Base-by-base conservation (phyloP, 2,113 vertebrate genomes). In the Cathartes aura region DNA sequence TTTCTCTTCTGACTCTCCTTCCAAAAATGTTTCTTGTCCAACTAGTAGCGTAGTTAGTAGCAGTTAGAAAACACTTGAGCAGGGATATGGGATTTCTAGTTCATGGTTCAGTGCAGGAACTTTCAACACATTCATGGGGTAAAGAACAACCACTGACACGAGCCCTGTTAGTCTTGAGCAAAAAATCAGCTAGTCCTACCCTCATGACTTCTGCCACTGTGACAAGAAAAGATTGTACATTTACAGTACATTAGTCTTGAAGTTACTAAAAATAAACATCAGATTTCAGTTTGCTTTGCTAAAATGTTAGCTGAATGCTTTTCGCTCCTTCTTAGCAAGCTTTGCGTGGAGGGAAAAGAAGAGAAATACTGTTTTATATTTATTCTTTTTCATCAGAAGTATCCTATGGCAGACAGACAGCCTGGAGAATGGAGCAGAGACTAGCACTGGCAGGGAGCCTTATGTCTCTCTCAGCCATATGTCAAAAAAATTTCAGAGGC, bases 291-390 rank as follows among this genome's bases (percentile, higher is more conserved):
- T 55, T 82, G 66, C 52, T 95, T 93, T 86, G n/a, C 32, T 62
- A 64, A 86, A 91, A 82, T 60, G 42, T 47, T 93, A 90, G 48
- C 63, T 88, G 62, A 88, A 93, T 42, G 72, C 30, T 95, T 91
- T 94, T 66, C 62, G 76, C 27, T 79, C 29, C 63, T 75, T 67
- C 62, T 79, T 68, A 79, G 58, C 9, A 89, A 71, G 64, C 32
- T 93, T 52, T 72, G 17, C 68, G 52, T 80, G 84, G 34, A 93
- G 36, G 26, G 76, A 67, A 67, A 87, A 84, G 47, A 7, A 85
- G 56, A 91, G 56, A 71, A 89, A 82, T 66, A 87, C 0, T 56
- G 75, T 11, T 91, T 95, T 87, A 47, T 17, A 63, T 89, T 84
- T 89, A 67, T 64, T 87, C 27, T 73, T 87, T 90, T 87, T 82